Percentiles rank a stretch among this genome's conserved stretches.
These are phyloP conservation scores for Actias luna DNA, from an alignment of 2,888 invertebrate species.

Conservation along the genomic window DNA sequence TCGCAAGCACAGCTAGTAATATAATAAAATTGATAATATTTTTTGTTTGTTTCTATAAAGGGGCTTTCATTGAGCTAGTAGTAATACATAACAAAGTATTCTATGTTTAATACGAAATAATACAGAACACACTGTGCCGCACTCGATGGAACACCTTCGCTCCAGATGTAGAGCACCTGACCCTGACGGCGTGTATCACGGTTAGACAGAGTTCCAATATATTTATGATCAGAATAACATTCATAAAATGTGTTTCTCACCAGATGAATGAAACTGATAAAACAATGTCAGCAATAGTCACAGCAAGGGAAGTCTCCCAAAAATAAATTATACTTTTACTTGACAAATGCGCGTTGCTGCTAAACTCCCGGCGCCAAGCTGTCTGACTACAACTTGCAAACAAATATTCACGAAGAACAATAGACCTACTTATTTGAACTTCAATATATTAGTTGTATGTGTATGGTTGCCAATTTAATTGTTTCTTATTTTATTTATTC, in stretches of 20 bases:
- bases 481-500: not conserved
- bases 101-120: no score
- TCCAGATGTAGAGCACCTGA: no score
- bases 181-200: no score
- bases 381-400: constrained; percentile 39
- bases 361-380: constrained; percentile 49
- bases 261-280: constrained; percentile 13
- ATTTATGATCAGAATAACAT: not conserved
- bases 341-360: constrained; percentile 47
- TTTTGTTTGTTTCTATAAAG: no score
- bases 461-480: not conserved
- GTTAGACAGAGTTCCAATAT: no score
- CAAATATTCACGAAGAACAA: constrained; percentile 1
- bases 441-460: not conserved
- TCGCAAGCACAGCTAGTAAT: no score
- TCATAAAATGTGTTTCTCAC: not conserved
- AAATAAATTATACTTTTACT: constrained; percentile 38
- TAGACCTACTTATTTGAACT: not conserved
- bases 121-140: no score
- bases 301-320: constrained; percentile 43
- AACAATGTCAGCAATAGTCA: constrained; percentile 19
- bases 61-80: no score
- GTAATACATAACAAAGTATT: no score
- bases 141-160: no score
- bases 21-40: no score